Conservation (phyloP, 1,140 invertebrate genomes). For the Sweltsa coloradensis region DNA sequence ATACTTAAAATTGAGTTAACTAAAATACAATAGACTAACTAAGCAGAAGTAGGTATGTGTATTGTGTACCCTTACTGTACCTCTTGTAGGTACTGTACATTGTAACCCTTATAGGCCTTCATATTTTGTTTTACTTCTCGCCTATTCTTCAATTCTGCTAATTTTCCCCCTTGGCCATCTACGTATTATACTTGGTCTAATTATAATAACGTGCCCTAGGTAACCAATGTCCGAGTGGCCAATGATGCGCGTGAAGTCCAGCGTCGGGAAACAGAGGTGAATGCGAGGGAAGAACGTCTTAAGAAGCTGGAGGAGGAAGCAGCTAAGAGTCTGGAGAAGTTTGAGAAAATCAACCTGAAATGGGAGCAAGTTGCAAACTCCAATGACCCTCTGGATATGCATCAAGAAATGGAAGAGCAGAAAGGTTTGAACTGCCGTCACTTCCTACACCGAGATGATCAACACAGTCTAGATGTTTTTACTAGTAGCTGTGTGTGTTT, state of each 20-base stretch:
- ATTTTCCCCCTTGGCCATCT: too few relatives aligned
- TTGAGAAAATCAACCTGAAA: constrained; percentile 54
- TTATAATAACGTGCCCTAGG: constrained; percentile 20
- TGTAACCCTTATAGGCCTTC: too few relatives aligned
- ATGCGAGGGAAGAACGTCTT: constrained; percentile 34
- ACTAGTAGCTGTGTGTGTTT: too few relatives aligned
- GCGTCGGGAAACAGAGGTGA: constrained; percentile 33
- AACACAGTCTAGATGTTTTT: too few relatives aligned
- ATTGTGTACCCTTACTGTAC: constrained; percentile 7
- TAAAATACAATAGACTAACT: too few relatives aligned
- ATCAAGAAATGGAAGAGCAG: constrained; percentile 55
- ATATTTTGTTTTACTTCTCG: too few relatives aligned
- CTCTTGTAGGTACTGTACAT: not conserved
- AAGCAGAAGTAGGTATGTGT: too few relatives aligned
- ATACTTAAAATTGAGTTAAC: too few relatives aligned
- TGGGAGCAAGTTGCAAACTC: constrained; percentile 58
- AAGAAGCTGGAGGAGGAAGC: constrained; percentile 54
- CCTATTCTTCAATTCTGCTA: too few relatives aligned
- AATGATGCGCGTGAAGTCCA: constrained; percentile 55
- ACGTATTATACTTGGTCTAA: not conserved
- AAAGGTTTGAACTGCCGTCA: too few relatives aligned
- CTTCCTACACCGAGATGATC: too few relatives aligned
- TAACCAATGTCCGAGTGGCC: constrained; percentile 53
- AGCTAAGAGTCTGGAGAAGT: constrained; percentile 44
- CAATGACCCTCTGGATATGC: constrained; percentile 66